Percentiles rank a stretch among this genome's conserved stretches.
Conservation (phyloP, 2,797 vertebrate species). For the Aotus griseimembra region DNA sequence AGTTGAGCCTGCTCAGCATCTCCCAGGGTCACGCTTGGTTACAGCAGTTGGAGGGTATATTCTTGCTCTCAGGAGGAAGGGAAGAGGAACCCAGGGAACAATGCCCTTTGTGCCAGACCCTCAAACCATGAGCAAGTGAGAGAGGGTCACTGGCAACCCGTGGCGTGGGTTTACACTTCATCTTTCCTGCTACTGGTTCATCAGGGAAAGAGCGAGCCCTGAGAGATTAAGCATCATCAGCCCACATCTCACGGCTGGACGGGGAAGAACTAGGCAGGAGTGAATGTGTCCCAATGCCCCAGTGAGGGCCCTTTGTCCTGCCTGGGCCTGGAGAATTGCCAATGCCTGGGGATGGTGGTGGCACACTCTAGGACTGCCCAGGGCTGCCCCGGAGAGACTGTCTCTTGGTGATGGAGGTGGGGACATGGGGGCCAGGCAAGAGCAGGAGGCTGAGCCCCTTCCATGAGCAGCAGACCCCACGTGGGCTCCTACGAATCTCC, state of each 20-base stretch:
- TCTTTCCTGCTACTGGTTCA: neutral
- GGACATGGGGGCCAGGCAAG: neutral
- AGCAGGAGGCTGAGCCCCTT: neutral
- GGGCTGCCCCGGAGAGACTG: neutral
- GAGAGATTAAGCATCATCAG: neutral
- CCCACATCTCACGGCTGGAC: fast-evolving
- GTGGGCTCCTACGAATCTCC: neutral
- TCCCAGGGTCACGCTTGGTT: neutral
- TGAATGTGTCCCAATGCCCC: neutral
- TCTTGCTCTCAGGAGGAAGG: constrained; percentile 5
- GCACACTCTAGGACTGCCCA: neutral
- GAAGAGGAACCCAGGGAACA: neutral
- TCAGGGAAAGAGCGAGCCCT: neutral
- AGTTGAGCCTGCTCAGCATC: neutral
- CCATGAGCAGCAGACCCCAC: neutral
- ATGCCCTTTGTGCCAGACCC: neutral
- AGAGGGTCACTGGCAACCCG: neutral
- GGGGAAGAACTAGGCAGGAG: neutral
- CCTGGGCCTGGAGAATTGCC: neutral
- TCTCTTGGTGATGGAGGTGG: neutral
- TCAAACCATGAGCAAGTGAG: neutral
- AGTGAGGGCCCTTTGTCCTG: neutral
- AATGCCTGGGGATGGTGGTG: too few species aligned
- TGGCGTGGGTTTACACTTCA: neutral
- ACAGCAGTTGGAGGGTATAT: neutral